These are phyloP conservation scores for Dinoponera quadriceps DNA, from an alignment of 1,140 invertebrate species.

Conservation along the genomic window DNA sequence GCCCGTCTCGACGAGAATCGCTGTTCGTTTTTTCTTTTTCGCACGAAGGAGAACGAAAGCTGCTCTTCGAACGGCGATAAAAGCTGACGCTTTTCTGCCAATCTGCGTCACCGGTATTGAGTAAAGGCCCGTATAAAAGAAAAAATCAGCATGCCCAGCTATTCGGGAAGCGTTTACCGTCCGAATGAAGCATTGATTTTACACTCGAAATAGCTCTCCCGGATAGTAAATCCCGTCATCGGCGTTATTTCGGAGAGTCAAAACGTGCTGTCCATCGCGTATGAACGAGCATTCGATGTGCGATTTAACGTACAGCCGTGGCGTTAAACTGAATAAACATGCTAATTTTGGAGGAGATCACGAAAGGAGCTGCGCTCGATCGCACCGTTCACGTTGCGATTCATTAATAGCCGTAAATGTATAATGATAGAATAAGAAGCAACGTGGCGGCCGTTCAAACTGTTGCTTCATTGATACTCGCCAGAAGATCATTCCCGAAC, in stretches of 20 bases:
- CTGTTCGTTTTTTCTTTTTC: conserved; percentile 21
- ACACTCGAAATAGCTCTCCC: background rate
- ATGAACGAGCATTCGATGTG: background rate
- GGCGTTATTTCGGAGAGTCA: background rate
- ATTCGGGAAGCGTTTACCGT: background rate
- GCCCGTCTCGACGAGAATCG: background rate
- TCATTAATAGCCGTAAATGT: background rate
- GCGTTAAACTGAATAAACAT: conserved; percentile 1
- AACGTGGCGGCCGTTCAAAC: background rate
- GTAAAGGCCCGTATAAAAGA: conserved; percentile 9
- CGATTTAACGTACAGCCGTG: background rate
- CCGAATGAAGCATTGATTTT: conserved; percentile 45
- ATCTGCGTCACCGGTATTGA: conserved; percentile 16
- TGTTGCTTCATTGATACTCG: background rate
- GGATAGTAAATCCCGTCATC: conserved; percentile 35
- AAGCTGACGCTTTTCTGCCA: conserved; percentile 23
- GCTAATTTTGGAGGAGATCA: background rate
- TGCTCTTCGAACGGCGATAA: conserved; percentile 21
- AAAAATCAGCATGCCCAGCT: conserved; percentile 21
- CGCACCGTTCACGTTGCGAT: background rate
- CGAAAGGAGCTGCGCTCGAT: background rate
- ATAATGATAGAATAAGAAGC: conserved; percentile 18
- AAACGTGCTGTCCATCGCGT: background rate
- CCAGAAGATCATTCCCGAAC: background rate
- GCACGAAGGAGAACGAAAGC: background rate